Conservation (phyloP, 53 echinoderm and acorn worm genomes). For the Holothuria leucospilota region DNA sequence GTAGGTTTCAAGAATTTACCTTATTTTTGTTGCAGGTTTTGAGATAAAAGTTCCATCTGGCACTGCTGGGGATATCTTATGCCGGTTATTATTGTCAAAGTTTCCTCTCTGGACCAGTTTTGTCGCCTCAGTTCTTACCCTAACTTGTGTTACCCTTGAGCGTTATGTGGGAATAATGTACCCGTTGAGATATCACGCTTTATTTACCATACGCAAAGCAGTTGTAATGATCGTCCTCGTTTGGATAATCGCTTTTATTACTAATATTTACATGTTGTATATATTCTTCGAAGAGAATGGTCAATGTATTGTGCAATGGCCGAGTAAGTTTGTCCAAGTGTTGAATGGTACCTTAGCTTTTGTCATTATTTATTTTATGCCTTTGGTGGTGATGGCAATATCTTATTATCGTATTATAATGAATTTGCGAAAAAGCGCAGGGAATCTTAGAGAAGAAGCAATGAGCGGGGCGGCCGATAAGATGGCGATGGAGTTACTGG, state of each 20-base stretch:
- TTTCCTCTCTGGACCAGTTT: conserved; percentile 95
- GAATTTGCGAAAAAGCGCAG: conserved; percentile 67
- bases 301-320: conserved; percentile 70
- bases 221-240: conserved; percentile 66
- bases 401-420: conserved; percentile 83
- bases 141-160: conserved; percentile 92
- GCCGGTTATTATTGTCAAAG: conserved; percentile 90
- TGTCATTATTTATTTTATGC: conserved; percentile 83
- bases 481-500: conserved; percentile 77
- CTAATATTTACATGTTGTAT: conserved; percentile 89
- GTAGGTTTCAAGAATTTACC: too few species aligned
- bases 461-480: conserved; percentile 61
- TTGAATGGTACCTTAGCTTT: conserved; percentile 81
- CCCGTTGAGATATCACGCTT: conserved; percentile 75
- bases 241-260: conserved; percentile 72
- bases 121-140: conserved; percentile 85
- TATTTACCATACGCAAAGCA: conserved; percentile 72
- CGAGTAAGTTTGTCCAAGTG: conserved; percentile 64
- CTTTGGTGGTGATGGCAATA: conserved; percentile 77
- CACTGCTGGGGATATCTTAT: conserved; percentile 73
- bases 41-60: conserved; percentile 78
- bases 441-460: conserved; percentile 44
- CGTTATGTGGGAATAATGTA: conserved; percentile 89
- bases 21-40: conserved; percentile 61
- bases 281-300: conserved; percentile 59